Conservation (phyloP, 2,113 vertebrate species). For the Grus americana region DNA sequence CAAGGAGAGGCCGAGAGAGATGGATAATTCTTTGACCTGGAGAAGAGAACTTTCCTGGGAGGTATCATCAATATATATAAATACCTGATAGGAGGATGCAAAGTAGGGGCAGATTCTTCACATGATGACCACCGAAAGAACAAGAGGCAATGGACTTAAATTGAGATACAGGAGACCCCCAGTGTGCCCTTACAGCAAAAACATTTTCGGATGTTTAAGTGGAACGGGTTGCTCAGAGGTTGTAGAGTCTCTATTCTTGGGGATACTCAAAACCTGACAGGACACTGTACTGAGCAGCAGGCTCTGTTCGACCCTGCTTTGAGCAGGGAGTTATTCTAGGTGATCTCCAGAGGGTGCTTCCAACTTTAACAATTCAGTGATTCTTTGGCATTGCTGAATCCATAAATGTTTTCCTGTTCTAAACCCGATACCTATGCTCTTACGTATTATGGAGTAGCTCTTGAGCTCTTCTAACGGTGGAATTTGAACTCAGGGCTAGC, state of each 20-base stretch:
- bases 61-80: background rate
- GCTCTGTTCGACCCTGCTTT: background rate
- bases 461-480: background rate
- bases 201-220: background rate
- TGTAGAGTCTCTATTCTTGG: background rate
- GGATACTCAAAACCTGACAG: background rate
- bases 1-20: background rate
- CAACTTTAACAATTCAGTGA: fast-evolving
- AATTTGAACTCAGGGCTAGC: background rate
- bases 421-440: background rate
- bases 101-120: background rate
- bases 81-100: background rate
- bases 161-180: background rate
- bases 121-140: background rate
- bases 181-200: background rate
- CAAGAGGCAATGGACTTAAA: background rate
- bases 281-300: background rate
- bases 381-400: background rate
- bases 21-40: background rate
- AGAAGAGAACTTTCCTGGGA: background rate
- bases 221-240: background rate
- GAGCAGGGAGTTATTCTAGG: background rate
- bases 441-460: background rate
- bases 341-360: background rate
- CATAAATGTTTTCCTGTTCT: background rate